Conservation (phyloP, 2,113 vertebrate species). For the Sterna hirundo region DNA sequence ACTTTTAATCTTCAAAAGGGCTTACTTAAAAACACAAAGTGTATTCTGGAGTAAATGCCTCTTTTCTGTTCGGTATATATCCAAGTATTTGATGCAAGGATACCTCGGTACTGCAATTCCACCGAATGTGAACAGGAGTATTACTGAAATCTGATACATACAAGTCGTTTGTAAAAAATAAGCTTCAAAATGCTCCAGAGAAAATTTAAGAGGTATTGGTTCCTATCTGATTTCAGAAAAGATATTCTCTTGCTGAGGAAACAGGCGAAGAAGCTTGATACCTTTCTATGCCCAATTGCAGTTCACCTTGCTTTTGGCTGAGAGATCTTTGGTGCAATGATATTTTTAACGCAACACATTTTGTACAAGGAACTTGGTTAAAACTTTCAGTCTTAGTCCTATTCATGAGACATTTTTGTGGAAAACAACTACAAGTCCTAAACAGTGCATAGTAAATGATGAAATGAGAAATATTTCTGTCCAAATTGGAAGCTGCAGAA, state of each 20-base stretch:
- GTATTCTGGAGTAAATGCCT: neutral
- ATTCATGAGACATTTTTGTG: neutral
- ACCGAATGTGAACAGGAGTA: neutral
- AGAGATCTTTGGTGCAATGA: neutral
- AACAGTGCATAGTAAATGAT: neutral
- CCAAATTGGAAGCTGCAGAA: neutral
- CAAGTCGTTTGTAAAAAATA: neutral
- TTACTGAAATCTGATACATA: neutral
- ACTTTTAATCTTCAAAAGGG: neutral
- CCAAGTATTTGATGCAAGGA: neutral
- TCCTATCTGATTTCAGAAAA: neutral
- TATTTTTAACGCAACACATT: neutral
- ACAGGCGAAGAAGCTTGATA: neutral
- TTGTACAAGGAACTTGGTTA: neutral
- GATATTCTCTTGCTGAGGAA: neutral
- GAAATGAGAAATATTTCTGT: neutral
- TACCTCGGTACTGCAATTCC: neutral
- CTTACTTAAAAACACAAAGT: neutral
- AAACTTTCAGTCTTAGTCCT: neutral
- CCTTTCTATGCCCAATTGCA: neutral
- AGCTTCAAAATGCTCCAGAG: neutral
- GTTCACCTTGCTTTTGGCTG: neutral
- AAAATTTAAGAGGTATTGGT: neutral
- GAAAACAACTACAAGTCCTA: neutral
- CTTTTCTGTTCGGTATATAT: neutral